Evolutionary conservation across 1,140 invertebrate genomes (phyloP), one percentile per base, ranked within the genome.

Genomic region (Micrasema minimum): DNA sequence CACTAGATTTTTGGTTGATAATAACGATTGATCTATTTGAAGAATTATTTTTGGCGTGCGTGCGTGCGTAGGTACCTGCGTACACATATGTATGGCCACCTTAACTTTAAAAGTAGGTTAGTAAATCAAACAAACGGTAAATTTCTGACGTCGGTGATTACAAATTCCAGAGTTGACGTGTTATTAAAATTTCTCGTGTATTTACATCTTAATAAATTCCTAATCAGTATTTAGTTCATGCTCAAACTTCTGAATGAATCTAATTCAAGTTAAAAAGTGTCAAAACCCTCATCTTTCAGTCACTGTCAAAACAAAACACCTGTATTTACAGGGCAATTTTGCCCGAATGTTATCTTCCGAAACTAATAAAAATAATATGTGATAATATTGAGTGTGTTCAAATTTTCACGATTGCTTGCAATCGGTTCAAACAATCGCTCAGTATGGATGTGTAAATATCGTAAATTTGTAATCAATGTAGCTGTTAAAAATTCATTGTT

Each of bases 131-230:
- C 35, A 11, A 59, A 59, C 55, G 55, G 55, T 41, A 59, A 59
- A 57, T 37, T n/a, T 37, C 10, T 57, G 35, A 20, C 16, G 14
- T 41, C 37, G 37, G 16, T 55, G 55, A 59, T 20, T 59, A 18
- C 16, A 22, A 59, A 59, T 59, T 59, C 55, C 55, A 59, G 31
- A 41, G 55, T 59, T 59, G 55, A 59, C 55, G 55, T 59, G 55
- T 59, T 59, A n/a, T 59, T 55, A 22, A 16, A 16, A 48, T 48
- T 48, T 48, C 46, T 22, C 46, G 18, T 48, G 10, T 22, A 20
- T 48, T 18, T 48, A 18, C 16, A 2, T n/a, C n/a, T 10, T 48
- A 22, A 48, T 48, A 20, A 4, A 22, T 11, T 43, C 41, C 41
- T 48, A 10, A 48, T 48, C 46, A 10, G 46, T 20, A 48, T 31